These are phyloP conservation scores for Minunthozetes semirufus DNA, from an alignment of 2,888 invertebrate genomes.

Conservation along the genomic window DNA sequence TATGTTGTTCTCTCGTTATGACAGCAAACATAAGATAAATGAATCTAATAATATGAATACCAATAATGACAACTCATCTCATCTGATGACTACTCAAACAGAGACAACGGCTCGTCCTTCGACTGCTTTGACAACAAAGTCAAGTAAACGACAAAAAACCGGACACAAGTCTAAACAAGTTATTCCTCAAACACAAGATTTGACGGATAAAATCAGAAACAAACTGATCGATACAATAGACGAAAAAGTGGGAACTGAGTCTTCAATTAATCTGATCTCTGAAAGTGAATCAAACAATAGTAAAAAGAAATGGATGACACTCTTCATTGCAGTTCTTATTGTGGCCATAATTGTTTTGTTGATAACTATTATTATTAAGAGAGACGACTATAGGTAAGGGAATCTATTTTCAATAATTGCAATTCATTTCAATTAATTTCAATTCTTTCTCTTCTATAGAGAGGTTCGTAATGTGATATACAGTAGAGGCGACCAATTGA, in stretches of 20 bases:
- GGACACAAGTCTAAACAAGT: not conserved
- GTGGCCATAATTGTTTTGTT: not conserved
- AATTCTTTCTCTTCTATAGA: not conserved
- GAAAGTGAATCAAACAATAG: not conserved
- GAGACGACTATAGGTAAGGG: constrained; percentile 20
- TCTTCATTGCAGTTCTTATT: not conserved
- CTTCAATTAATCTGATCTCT: not conserved
- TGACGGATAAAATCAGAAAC: not conserved
- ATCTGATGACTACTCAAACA: not conserved
- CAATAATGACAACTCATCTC: not conserved
- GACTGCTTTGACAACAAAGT: not conserved
- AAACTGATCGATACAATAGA: not conserved
- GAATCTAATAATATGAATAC: not conserved
- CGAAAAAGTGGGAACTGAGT: not conserved
- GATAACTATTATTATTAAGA: not conserved
- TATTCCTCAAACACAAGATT: not conserved
- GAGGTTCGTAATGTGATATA: constrained; percentile 11
- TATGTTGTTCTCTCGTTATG: not conserved
- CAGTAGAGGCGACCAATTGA: constrained; percentile 21
- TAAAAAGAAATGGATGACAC: not conserved
- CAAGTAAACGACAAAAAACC: not conserved
- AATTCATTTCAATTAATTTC: not conserved
- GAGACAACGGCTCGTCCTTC: not conserved
- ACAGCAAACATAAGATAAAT: not conserved
- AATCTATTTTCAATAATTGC: too few species aligned